These are phyloP conservation scores for Acanthaster planci DNA, from an alignment of 35 echinoderm and acorn worm species.

Conservation along the genomic window DNA sequence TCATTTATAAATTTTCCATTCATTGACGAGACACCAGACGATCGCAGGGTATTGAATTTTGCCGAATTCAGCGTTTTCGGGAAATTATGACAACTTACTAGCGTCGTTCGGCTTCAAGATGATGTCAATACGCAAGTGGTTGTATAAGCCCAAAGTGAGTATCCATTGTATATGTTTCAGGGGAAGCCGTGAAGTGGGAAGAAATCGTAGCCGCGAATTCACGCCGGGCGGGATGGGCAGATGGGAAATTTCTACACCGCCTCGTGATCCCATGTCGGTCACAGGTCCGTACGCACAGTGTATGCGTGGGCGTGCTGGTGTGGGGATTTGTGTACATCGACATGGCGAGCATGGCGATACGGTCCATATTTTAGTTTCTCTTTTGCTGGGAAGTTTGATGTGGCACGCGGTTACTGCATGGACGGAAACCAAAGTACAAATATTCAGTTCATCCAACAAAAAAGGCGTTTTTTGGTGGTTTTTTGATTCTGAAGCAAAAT, in stretches of 20 bases:
- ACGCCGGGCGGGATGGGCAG: background rate
- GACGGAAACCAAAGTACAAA: too few species aligned
- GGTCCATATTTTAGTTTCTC: background rate
- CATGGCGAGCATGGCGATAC: background rate
- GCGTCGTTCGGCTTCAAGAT: slow-evolving; percentile 43
- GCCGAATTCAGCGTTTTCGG: background rate
- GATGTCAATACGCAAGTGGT: slow-evolving; percentile 71
- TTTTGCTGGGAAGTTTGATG: background rate
- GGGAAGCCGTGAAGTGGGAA: too few species aligned
- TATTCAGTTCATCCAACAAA: too few species aligned
- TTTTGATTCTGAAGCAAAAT: too few species aligned
- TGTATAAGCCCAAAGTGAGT: slow-evolving; percentile 74
- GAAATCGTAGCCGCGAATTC: background rate
- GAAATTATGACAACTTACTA: slow-evolving; percentile 23
- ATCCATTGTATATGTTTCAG: background rate
- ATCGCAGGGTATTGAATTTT: background rate
- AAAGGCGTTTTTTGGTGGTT: too few species aligned
- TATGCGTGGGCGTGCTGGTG: background rate
- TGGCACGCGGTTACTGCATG: background rate
- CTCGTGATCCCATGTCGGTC: too few species aligned
- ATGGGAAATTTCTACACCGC: too few species aligned
- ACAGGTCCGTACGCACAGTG: background rate
- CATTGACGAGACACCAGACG: background rate
- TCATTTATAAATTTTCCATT: slow-evolving; percentile 21
- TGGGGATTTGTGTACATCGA: background rate